Evolutionary conservation across 2,797 vertebrate species (phyloP).

Genomic region (Poeciliopsis paucimaculata): DNA sequence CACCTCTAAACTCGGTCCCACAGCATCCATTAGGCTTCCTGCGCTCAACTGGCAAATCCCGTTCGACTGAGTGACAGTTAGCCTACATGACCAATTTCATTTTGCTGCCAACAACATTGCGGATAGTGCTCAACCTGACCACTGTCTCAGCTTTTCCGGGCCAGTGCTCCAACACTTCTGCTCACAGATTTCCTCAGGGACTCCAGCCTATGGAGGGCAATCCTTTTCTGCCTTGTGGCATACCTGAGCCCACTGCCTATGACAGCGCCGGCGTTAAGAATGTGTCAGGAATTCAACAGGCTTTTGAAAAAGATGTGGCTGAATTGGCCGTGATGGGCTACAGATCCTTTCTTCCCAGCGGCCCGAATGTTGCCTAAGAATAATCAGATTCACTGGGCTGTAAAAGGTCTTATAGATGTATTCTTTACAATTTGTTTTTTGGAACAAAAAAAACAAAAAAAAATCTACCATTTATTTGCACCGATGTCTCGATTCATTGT

Average conservation of each 20-base stretch:
- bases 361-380: conserved; percentile 11
- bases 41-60: conserved; percentile 51
- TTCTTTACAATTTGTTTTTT: conserved; percentile 4
- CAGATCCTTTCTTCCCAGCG: conserved; percentile 18
- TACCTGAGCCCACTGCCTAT: conserved; percentile 43
- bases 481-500: conserved; percentile 2
- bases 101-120: conserved; percentile 45
- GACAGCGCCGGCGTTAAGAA: conserved; percentile 51
- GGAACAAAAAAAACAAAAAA: neutral
- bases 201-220: conserved; percentile 46
- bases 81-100: conserved; percentile 65
- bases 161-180: conserved; percentile 64
- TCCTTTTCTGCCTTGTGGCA: conserved; percentile 53
- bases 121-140: conserved; percentile 50
- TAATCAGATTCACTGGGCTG: conserved; percentile 11
- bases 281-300: conserved; percentile 42
- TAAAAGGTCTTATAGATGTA: neutral
- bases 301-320: conserved; percentile 35
- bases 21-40: conserved; percentile 64
- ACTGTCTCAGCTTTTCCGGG: conserved; percentile 68
- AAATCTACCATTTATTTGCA: neutral
- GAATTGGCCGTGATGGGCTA: conserved; percentile 38
- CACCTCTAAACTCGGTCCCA: conserved; percentile 65
- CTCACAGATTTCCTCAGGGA: conserved; percentile 62
- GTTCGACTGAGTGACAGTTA: conserved; percentile 62